Evolutionary conservation across 2,888 invertebrate species (phyloP).

Genomic region (Leptogaster cylindrica): DNA sequence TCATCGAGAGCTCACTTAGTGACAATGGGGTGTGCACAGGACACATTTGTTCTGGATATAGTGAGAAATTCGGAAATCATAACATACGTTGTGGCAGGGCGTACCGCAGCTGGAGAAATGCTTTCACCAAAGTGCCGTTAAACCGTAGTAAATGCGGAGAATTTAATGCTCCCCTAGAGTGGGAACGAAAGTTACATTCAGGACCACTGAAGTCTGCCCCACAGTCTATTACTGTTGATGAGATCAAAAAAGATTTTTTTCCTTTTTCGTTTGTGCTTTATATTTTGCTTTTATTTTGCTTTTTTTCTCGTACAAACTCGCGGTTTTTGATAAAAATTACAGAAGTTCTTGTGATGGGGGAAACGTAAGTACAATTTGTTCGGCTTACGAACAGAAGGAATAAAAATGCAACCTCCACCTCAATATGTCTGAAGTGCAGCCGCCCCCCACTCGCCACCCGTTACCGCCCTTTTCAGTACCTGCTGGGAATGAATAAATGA

Average conservation of each 20-base stretch:
- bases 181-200: not conserved
- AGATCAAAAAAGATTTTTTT: constrained; percentile 22
- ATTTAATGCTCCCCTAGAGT: constrained; percentile 4
- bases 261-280: too few relatives aligned
- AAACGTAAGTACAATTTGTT: not conserved
- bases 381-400: not conserved
- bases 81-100: not conserved
- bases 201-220: constrained; percentile 10
- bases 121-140: not conserved
- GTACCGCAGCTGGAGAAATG: not conserved
- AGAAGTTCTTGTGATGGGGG: constrained; percentile 3
- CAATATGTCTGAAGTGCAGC: constrained; percentile 33
- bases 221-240: constrained; percentile 30
- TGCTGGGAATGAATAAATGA: constrained; percentile 37
- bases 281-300: too few relatives aligned
- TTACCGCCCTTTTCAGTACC: constrained; percentile 15
- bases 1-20: constrained; percentile 2
- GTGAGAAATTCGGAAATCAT: not conserved
- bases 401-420: constrained; percentile 32
- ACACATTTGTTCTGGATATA: not conserved
- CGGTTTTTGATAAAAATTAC: constrained; percentile 31
- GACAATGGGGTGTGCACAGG: constrained; percentile 2
- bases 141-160: constrained; percentile 17
- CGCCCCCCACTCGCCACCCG: too few relatives aligned
- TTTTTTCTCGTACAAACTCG: constrained; percentile 14